Evolutionary conservation across 2,888 invertebrate genomes (phyloP), one percentile per base, ranked within the genome.

Genomic region (Drosophila atripex): DNA sequence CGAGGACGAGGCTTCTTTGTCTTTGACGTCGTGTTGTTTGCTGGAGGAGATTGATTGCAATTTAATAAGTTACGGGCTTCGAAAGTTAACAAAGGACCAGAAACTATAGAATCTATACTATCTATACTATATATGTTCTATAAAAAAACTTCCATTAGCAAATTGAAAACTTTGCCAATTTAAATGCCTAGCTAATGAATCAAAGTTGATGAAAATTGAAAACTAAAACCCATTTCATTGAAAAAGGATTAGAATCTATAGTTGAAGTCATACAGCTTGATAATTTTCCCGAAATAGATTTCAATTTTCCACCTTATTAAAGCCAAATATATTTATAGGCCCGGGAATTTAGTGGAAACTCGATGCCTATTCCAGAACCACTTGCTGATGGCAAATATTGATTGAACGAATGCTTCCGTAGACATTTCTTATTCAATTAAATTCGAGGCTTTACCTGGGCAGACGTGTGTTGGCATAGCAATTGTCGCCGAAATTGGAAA

Each of bases 401-500:
- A 70, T 69, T 60, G 70, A 46, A 23, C 28, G 16, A 23, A 11
- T 45, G 51, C 51, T 39, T 43, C 32, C 61, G 18, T 56, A n/a
- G 65, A 30, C 38, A 59, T 53, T 69, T 68, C 50, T 53, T 68
- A 59, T 69, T 69, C 59, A 68, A 69, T 69, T 69, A 68, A 68
- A 68, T 59, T 68, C 28, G 41, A 43, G 50, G 45, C 38, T 38
- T 66, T 64, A 12, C 35, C 59, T 39, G 52, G 18, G 41, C 23
- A 53, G 63, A 46, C 45, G 64, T 64, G 64, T 63, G 46, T 64
- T 54, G 47, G 64, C 64, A 63, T 46, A 32, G 64, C 64, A 63
- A 70, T 57, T 60, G 59, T 47, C 47, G 61, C 60, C 52, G 59
- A 66, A 84, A 69, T 70, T 58, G 47, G 55, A 80, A 61, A 64